Evolutionary conservation across 2,888 invertebrate species (phyloP), one percentile per base, ranked within the genome.

Genomic region (Nowickia ferox): DNA sequence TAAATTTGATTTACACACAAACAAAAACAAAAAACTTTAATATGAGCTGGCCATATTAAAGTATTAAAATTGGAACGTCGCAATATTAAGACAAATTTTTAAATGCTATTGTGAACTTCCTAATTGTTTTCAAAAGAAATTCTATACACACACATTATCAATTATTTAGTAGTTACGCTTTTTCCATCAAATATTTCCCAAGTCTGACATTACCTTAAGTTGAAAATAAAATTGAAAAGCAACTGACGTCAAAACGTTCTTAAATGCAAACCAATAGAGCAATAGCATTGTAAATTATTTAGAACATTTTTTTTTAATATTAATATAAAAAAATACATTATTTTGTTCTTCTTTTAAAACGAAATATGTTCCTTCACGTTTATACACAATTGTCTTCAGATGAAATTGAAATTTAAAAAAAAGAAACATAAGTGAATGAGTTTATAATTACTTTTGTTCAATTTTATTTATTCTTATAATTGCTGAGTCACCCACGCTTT

Each of bases 401-500:
- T 57, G 11, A 42, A 63, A 72, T 69, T 40, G 2, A 59, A 78
- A 40, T 38, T 19, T 46, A 51, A 66, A 74, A 81, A 55, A 77
- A 66, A 74, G 15, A 42, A 13, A 69, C 40, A 82, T 72, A 76
- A 76, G 44, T 87, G 30, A 59, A 76, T 69, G 46, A 51, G 53
- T 75, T 81, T 71, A 22, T 63, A 22, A 61, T 55, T 72, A 8
- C 38, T 38, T 63, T 53, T 80, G 51, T 40, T 59, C 9, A 22
- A 22, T 53, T 71, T n/a, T 69, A 48, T 57, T 72, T 40, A 48
- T 71, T 48, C 38, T 68, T 1, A 30, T 79, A 15, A 57, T 72
- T 72, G 81, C 40, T 84, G 84, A 84, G 68, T 79, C 87, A 83
- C 86, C 84, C 82, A 86, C 87, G 83, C 83, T 74, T 17, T 57